A percentile compares a stretch with the other conserved stretches of the same genome.
Conservation (phyloP, 2,797 vertebrate species). For the Phoebastria nigripes region DNA sequence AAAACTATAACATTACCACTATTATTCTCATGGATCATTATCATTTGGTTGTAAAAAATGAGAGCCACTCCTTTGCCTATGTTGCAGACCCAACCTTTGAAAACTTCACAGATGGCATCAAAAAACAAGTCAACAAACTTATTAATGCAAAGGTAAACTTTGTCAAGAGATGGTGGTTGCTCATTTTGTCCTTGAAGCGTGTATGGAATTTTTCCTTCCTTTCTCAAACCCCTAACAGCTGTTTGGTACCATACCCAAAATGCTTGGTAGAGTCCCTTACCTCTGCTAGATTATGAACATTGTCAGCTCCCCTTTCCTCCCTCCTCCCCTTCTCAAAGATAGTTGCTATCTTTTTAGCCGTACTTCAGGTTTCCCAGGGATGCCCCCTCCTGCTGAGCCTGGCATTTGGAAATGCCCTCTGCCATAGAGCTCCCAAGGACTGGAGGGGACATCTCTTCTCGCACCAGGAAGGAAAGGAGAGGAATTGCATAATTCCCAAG, state of each 20-base stretch:
- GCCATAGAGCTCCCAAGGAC: not conserved
- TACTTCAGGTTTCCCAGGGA: not conserved
- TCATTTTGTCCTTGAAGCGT: not conserved
- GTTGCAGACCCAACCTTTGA: constrained; percentile 86
- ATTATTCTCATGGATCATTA: constrained; percentile 86
- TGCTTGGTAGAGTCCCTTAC: not conserved
- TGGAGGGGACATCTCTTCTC: not conserved
- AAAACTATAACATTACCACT: constrained; percentile 78
- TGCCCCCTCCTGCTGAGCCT: not conserved
- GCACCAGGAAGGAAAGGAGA: not conserved
- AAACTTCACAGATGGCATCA: constrained; percentile 81
- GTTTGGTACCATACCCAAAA: not conserved
- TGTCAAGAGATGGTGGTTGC: not conserved
- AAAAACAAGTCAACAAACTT: constrained; percentile 84
- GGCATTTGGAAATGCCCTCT: not conserved
- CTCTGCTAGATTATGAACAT: not conserved
- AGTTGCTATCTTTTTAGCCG: not conserved
- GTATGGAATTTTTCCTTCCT: not conserved
- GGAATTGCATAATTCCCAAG: not conserved
- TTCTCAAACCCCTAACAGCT: not conserved
- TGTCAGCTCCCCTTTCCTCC: not conserved
- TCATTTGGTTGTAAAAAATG: constrained; percentile 73
- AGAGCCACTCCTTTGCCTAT: constrained; percentile 81
- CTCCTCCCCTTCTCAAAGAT: not conserved
- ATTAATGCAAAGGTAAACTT: constrained; percentile 78